phyloP scores from a whole-genome alignment of 2,113 vertebrate species.

The Neolamprologus variostigma region DNA sequence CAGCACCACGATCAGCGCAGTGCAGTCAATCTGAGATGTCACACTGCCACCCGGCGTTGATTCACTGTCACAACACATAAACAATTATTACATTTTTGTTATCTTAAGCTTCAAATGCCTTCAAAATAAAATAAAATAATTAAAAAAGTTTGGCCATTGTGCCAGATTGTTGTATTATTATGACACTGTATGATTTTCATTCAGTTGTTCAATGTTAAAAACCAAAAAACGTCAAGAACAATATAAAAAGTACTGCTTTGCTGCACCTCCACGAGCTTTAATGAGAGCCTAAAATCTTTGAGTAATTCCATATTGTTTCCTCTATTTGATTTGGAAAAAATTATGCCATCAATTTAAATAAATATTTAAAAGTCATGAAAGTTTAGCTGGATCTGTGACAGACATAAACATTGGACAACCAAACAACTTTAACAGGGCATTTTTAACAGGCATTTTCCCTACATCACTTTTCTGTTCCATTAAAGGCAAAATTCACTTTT shows the following conservation, averaged over 20 bases:
- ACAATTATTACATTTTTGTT: not conserved
- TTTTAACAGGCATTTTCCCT: not conserved
- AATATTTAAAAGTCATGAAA: not conserved
- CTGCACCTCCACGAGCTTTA: not conserved
- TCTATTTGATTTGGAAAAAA: not conserved
- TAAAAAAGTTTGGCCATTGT: not conserved
- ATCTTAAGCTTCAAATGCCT: not conserved
- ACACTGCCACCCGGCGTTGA: constrained; percentile 59
- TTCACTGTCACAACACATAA: not conserved
- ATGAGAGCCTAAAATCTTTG: not conserved
- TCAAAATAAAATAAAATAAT: not conserved
- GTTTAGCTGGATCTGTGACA: not conserved
- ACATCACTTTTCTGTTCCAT: not conserved
- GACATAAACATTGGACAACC: not conserved
- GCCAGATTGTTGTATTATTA: not conserved
- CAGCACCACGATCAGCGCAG: constrained; percentile 4
- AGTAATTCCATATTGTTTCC: not conserved
- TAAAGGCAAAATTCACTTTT: not conserved
- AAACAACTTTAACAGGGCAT: not conserved
- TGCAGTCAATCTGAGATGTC: not conserved
- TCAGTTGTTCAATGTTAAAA: not conserved
- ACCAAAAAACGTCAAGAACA: not conserved
- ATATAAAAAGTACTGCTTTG: not conserved
- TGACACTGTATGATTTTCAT: not conserved
- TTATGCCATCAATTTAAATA: not conserved